Percentiles rank a stretch among this genome's conserved stretches.
Conservation (phyloP, 2,888 invertebrate genomes). For the Atrina japonica region DNA sequence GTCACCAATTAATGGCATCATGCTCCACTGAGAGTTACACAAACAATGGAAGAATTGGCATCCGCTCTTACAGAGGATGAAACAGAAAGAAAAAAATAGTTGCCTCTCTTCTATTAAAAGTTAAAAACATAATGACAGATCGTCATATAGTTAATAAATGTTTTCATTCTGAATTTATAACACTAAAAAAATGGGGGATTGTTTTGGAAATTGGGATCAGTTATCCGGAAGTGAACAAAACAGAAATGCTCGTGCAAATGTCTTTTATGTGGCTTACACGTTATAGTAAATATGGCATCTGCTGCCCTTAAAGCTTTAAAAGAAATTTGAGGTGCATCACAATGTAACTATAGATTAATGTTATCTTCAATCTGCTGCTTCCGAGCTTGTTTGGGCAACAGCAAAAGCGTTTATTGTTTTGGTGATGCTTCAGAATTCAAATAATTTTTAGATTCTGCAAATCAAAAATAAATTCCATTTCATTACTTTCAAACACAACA, state of each 20-base stretch:
- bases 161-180: constrained; percentile 1
- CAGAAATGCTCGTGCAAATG: not conserved
- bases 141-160: constrained; percentile 13
- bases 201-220: constrained; percentile 9
- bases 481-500: not conserved
- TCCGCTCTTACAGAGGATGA: not conserved
- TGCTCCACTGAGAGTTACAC: not conserved
- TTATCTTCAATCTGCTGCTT: constrained; percentile 7
- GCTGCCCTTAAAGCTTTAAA: constrained; percentile 1
- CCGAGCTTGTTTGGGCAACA: constrained; percentile 6
- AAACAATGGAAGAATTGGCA: constrained; percentile 7
- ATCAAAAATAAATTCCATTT: constrained; percentile 2
- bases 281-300: constrained; percentile 10
- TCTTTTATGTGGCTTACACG: constrained; percentile 7
- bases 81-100: constrained; percentile 2
- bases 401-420: constrained; percentile 13
- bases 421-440: constrained; percentile 9
- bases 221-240: constrained; percentile 1
- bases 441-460: constrained; percentile 5
- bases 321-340: not conserved
- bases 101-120: not conserved
- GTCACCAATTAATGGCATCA: not conserved
- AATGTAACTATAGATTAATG: not conserved
- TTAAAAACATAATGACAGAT: constrained; percentile 15
- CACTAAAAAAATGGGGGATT: not conserved